Evolutionary conservation across 2,797 vertebrate species (phyloP), one percentile per base, ranked within the genome.

Genomic region (Scarus forsteni): DNA sequence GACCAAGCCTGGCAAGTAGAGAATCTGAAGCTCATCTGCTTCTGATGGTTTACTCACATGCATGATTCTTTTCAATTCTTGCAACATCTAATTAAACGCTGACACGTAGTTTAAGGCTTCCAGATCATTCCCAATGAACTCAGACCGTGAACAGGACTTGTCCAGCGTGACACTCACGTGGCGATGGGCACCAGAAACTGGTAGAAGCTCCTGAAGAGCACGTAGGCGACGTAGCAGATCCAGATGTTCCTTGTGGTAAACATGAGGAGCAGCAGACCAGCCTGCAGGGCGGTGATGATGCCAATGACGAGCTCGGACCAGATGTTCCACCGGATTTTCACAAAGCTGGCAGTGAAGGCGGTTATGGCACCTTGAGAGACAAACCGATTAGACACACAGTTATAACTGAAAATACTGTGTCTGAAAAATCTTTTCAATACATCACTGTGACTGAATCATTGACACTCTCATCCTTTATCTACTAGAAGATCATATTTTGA

Each of bases 181-280:
- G 97, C 98, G 0, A 99, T 94, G 11, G 98, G 97, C 76, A 99
- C 96, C 66, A 99, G 94, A 75, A 99, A 97, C 93, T 99, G 98
- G 90, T 99, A 93, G 84, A 95, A 93, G n/a, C 96, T 87, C 0
- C 96, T 94, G 92, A 99, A 99, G 57, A 99, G 79, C 38, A 95
- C 67, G 0, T 96, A 98, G 70, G 95, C 60, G 0, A 45, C 0
- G 0, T 99, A 99, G 91, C 97, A 99, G 13, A 96, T 53, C 97
- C 97, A 98, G 65, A 99, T 96, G 81, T 92, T 80, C 6, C 3
- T 0, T 0, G 95, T 96, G 16, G 42, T 89, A 49, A 81, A 79
- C 96, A 98, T 97, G 66, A 98, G 85, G 8, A 98, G 92, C 16
- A 99, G 88, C 64, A 99, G 89, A 27, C 86, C 94, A 0, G 96